Conservation (phyloP, 2,113 vertebrate genomes). For the Neoarius graeffei region DNA sequence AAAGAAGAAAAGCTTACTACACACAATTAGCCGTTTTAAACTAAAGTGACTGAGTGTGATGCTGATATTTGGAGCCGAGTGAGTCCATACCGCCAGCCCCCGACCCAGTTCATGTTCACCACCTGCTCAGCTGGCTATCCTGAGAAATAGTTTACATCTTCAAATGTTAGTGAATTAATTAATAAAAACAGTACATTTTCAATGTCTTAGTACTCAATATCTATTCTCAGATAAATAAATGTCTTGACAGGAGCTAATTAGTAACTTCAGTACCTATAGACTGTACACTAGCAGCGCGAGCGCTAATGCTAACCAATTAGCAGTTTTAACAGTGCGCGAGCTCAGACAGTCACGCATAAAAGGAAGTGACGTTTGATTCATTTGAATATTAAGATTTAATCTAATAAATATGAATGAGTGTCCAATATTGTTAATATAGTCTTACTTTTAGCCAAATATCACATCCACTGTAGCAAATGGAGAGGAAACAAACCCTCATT, state of each 20-base stretch:
- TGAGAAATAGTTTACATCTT: neutral
- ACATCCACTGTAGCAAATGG: no score
- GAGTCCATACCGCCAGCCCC: conserved; percentile 79
- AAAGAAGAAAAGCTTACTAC: neutral
- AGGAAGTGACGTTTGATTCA: neutral
- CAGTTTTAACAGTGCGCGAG: neutral
- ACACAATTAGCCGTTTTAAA: neutral
- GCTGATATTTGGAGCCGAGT: neutral
- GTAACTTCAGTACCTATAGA: no score
- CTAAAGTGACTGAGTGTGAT: no score
- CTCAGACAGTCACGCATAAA: neutral
- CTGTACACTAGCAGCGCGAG: no score
- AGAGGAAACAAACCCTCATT: no score
- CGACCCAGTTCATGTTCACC: conserved; percentile 84
- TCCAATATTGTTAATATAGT: no score
- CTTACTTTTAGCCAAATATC: no score
- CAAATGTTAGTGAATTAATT: neutral
- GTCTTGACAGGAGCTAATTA: neutral
- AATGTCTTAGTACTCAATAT: neutral
- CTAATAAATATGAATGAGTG: neutral
- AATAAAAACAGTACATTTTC: neutral
- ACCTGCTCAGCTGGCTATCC: neutral
- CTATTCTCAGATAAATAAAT: neutral
- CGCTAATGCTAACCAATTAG: neutral
- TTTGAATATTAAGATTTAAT: neutral